These are phyloP conservation scores for Lithobates sylvaticus DNA, from an alignment of 2,797 vertebrate species.

Conservation along the genomic window DNA sequence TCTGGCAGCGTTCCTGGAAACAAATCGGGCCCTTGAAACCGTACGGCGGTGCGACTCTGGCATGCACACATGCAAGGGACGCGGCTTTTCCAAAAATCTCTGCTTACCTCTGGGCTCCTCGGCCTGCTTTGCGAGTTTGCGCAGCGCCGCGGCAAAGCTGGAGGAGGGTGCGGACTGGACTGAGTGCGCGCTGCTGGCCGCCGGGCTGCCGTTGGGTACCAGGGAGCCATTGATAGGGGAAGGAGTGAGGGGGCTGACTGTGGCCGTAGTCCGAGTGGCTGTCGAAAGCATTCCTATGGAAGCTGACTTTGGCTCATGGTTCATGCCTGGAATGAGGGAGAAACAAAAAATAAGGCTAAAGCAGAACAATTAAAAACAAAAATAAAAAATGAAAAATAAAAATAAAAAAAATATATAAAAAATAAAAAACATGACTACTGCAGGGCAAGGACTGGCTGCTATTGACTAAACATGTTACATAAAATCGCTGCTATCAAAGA, in stretches of 20 bases:
- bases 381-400: constrained; percentile 13
- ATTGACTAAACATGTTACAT: too few relatives aligned
- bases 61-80: constrained; percentile 54
- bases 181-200: constrained; percentile 79
- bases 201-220: constrained; percentile 97
- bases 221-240: constrained; percentile 96
- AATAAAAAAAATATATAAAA: neutral
- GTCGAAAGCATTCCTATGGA: constrained; percentile 99
- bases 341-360: constrained; percentile 65
- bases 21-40: too few relatives aligned
- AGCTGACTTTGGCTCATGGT: constrained; percentile 99
- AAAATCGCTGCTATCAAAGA: neutral
- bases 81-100: constrained; percentile 32
- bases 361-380: constrained; percentile 56
- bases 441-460: neutral
- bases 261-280: constrained; percentile 95
- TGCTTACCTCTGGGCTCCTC: constrained; percentile 97
- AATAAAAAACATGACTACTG: too few relatives aligned
- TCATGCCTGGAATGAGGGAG: constrained; percentile 89
- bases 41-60: neutral
- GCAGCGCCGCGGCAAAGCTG: constrained; percentile 96
- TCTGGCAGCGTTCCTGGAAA: too few relatives aligned
- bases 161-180: constrained; percentile 91
- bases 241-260: constrained; percentile 96
- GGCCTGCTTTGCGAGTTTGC: constrained; percentile 98